Evolutionary conservation across 2,888 invertebrate genomes (phyloP), one percentile per base, ranked within the genome.

Genomic region (Drosophila mercatorum): DNA sequence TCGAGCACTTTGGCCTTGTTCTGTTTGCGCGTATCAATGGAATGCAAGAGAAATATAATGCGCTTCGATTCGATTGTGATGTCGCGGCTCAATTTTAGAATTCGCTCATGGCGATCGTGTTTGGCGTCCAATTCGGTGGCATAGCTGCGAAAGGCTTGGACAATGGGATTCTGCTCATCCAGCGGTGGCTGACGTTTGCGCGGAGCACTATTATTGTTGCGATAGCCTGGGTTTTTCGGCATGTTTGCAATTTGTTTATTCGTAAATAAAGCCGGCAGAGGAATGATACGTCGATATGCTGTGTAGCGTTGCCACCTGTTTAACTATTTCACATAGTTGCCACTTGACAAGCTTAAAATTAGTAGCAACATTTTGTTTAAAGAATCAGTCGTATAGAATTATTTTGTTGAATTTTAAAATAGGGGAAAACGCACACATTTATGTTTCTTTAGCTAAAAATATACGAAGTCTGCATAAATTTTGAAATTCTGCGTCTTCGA

Each of bases 51-150:
- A 91, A 97, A 98, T 80, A 98, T 98, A 6, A 97, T 96, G 69
- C 97, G 94, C 91, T 98, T 98, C 92, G 97, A 97, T 90, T 98
- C 97, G 78, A 97, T 97, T 0, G 97, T 97, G 26, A 97, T 95
- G 90, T 97, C 98, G 34, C 97, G 94, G 72, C 96, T 95, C 0
- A 96, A 91, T 93, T 98, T 97, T 0, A 97, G 95, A 38, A 98
- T 94, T 51, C 97, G 93, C 91, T 98, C 98, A 86, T 96, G 95
- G 72, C 96, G 95, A 92, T 98, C 97, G 85, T 98, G 96, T 76
- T 96, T 96, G 0, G 94, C 94, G 82, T 97, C 97, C 43, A 98
- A 92, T 88, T 95, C 95, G 0, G 89, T 68, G 0, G 95, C 94
- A 84, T 95, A 96, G n/a, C 92, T 91, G 78, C 94, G 94, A 91